Conservation (phyloP, 2,113 vertebrate species). For the Zosterops borbonicus region DNA sequence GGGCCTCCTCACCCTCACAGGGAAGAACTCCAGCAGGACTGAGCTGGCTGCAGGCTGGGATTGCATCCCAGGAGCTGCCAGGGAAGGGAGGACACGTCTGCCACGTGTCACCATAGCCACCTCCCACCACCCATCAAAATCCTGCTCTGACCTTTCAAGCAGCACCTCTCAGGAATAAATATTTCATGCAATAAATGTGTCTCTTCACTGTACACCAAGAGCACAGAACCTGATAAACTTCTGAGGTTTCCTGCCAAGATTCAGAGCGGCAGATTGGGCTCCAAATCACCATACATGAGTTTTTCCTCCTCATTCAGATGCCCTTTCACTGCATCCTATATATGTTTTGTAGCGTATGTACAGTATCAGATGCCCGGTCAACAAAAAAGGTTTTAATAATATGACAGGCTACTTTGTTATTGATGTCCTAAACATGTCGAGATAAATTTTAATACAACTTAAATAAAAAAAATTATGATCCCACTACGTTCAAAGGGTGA, state of each 20-base stretch:
- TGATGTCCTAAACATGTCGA: background rate
- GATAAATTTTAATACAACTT: background rate
- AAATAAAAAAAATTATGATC: background rate
- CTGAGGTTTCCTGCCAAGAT: background rate
- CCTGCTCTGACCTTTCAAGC: background rate
- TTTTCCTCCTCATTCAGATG: background rate
- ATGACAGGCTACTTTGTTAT: too few relatives aligned
- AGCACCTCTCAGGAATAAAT: background rate
- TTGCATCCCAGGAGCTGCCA: background rate
- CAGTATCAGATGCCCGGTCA: background rate
- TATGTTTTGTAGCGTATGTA: background rate
- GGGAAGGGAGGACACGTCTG: accelerated
- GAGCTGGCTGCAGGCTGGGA: background rate
- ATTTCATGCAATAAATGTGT: background rate
- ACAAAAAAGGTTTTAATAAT: background rate
- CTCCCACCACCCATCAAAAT: too few relatives aligned
- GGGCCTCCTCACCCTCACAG: background rate
- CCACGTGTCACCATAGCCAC: accelerated
- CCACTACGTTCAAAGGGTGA: background rate
- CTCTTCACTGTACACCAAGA: background rate
- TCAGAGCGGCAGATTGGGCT: background rate
- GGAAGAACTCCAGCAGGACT: background rate
- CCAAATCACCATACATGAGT: background rate
- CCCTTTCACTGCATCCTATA: background rate
- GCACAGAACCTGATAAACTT: background rate